Evolutionary conservation across 2,797 vertebrate species (phyloP).

Genomic region (Molothrus ater): DNA sequence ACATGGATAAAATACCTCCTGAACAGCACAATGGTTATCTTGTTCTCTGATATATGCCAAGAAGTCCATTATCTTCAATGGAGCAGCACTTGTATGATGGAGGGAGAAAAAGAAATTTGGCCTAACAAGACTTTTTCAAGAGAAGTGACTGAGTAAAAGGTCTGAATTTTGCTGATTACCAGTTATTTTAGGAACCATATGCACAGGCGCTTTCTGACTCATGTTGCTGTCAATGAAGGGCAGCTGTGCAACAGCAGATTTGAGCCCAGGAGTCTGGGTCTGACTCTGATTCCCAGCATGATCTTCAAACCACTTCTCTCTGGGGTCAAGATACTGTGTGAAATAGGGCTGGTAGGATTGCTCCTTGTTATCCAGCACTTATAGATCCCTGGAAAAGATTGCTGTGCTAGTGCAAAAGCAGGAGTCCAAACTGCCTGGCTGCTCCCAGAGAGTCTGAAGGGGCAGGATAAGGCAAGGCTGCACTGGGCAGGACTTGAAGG

Average conservation of each 20-base stretch:
- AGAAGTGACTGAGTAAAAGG: slow-evolving; percentile 49
- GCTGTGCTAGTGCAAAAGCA: not conserved
- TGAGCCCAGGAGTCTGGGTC: not conserved
- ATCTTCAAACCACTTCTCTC: not conserved
- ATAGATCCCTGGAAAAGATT: not conserved
- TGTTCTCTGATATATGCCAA: not conserved
- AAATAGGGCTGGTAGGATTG: not conserved
- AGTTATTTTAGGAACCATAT: slow-evolving; percentile 66
- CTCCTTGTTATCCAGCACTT: not conserved
- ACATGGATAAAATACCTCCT: not conserved
- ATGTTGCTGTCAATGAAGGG: slow-evolving; percentile 50
- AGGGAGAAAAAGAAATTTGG: not conserved
- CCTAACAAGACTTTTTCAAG: slow-evolving; percentile 23
- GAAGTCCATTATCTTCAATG: slow-evolving; percentile 15
- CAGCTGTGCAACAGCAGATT: slow-evolving; percentile 46
- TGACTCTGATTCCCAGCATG: not conserved
- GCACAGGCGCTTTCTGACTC: slow-evolving; percentile 46
- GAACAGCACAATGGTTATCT: not conserved
- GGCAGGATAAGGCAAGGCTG: not conserved
- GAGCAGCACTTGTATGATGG: not conserved
- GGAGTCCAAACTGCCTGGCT: not conserved
- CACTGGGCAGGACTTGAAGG: not conserved
- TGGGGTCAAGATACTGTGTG: not conserved
- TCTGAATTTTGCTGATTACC: slow-evolving; percentile 58
- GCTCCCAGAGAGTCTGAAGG: not conserved